Percentiles rank a stretch among this genome's conserved stretches.
Evolutionary conservation across 2,113 vertebrate genomes (phyloP).

Genomic region (Acrocephalus kingi): DNA sequence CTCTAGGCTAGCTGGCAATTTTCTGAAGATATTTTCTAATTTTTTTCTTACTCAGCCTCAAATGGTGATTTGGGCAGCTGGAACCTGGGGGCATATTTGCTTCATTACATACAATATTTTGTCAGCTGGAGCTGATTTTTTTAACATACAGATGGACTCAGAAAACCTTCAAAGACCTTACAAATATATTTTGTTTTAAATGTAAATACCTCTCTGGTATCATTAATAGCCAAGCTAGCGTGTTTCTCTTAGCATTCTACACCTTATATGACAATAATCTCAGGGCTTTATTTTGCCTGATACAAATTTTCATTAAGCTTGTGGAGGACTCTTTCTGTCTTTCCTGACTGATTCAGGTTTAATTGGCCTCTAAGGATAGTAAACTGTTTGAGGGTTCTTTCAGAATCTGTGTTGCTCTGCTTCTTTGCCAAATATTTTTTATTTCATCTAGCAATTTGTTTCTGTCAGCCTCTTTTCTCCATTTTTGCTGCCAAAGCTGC

Average conservation of each 20-base stretch:
- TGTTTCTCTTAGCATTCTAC: not conserved
- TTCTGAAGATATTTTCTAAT: not conserved
- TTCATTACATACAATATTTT: slow-evolving; percentile 55
- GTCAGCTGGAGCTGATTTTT: slow-evolving; percentile 56
- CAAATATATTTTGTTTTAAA: slow-evolving; percentile 57
- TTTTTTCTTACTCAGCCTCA: not conserved
- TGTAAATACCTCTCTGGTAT: slow-evolving; percentile 34
- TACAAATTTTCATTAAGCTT: slow-evolving; percentile 55
- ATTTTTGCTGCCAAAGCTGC: not conserved
- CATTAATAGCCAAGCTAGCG: slow-evolving; percentile 21
- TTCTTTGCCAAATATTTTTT: slow-evolving; percentile 52
- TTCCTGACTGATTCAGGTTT: slow-evolving; percentile 53
- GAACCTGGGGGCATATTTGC: slow-evolving; percentile 35
- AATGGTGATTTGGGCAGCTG: slow-evolving; percentile 33
- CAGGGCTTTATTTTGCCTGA: slow-evolving; percentile 22
- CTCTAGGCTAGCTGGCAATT: not conserved
- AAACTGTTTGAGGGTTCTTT: slow-evolving; percentile 50
- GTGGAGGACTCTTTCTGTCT: slow-evolving; percentile 38
- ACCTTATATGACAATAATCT: slow-evolving; percentile 31
- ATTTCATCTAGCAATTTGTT: slow-evolving; percentile 43
- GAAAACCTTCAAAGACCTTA: slow-evolving; percentile 52
- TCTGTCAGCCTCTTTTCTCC: not conserved
- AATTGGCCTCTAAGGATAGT: slow-evolving; percentile 63
- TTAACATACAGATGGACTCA: slow-evolving; percentile 44
- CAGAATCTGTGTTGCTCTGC: slow-evolving; percentile 44